Conservation (phyloP, 2,113 vertebrate species). For the Merops nubicus region DNA sequence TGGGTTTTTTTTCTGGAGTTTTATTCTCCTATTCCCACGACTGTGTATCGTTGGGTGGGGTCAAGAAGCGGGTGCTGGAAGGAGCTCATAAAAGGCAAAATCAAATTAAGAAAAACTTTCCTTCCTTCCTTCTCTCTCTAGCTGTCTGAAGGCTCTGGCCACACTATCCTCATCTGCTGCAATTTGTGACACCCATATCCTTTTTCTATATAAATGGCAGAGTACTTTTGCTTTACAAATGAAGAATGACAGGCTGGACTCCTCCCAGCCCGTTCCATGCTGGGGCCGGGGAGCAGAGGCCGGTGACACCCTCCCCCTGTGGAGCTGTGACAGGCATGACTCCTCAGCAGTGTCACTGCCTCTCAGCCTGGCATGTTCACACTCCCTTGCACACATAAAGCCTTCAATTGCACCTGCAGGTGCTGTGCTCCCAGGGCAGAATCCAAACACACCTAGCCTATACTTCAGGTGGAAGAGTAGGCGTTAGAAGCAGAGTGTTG, state of each 20-base stretch:
- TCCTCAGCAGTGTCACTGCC: not conserved
- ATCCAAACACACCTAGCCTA: not conserved
- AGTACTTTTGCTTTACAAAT: not conserved
- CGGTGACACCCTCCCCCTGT: not conserved
- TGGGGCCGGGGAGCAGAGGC: not conserved
- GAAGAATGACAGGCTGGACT: not conserved
- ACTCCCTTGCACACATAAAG: not conserved
- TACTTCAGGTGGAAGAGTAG: not conserved
- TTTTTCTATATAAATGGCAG: not conserved
- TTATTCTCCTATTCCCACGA: not conserved
- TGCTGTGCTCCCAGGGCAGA: not conserved
- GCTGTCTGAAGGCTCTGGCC: not conserved
- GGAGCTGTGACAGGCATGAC: not conserved
- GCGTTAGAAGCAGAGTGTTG: rapidly evolving
- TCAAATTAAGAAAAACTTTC: not conserved
- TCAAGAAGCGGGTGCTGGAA: not conserved
- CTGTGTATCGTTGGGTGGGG: not conserved
- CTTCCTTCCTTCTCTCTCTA: not conserved
- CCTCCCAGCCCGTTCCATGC: not conserved
- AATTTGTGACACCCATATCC: not conserved
- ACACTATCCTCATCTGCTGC: not conserved
- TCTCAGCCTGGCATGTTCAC: not conserved
- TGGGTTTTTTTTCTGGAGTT: not conserved
- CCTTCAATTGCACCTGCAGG: no score
- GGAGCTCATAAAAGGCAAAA: not conserved